Conservation (phyloP, 2,113 vertebrate species). For the Onychostruthus taczanowskii region DNA sequence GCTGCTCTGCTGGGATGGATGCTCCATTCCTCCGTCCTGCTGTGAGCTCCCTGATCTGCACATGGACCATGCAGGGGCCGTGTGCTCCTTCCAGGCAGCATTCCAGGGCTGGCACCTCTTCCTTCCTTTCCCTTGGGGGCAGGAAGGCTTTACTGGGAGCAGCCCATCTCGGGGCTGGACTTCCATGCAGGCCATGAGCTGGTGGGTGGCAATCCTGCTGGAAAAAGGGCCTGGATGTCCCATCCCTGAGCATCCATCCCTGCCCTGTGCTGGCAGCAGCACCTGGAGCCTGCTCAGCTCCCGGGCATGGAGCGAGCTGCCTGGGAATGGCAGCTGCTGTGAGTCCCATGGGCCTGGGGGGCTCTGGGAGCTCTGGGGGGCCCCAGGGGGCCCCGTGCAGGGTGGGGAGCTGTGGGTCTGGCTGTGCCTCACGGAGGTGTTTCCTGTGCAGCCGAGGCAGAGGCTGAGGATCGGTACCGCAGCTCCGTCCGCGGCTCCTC, state of each 20-base stretch:
- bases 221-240: neutral
- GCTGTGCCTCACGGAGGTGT: neutral
- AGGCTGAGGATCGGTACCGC: conserved; percentile 77
- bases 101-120: neutral
- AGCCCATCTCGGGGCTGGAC: neutral
- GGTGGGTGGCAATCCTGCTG: neutral
- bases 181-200: neutral
- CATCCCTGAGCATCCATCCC: neutral
- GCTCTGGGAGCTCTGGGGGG: neutral
- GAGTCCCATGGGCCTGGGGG: neutral
- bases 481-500: conserved; percentile 86
- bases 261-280: neutral
- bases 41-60: neutral
- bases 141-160: neutral
- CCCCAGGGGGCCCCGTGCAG: neutral
- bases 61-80: neutral
- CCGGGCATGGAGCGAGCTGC: neutral
- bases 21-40: neutral
- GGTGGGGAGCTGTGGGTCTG: neutral
- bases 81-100: neutral
- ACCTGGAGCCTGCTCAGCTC: neutral
- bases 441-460: conserved; percentile 71
- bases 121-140: neutral
- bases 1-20: neutral
- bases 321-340: neutral